Evolutionary conservation across 2,888 invertebrate species (phyloP).

Genomic region (Syrphus vitripennis): DNA sequence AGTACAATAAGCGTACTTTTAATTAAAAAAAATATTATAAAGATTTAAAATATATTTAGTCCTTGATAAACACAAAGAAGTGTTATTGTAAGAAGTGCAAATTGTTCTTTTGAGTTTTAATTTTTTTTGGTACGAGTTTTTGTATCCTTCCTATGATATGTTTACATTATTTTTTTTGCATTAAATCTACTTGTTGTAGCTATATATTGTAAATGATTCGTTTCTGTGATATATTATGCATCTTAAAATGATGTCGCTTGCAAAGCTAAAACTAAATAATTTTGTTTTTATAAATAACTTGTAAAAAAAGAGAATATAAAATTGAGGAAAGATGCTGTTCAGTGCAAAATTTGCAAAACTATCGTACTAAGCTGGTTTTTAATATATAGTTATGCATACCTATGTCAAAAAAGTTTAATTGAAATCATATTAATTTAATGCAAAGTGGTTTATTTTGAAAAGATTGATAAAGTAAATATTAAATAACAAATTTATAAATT

Average conservation of each 20-base stretch:
- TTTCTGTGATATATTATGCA: slow-evolving; percentile 66
- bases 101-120: slow-evolving; percentile 53
- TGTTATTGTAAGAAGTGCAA: slow-evolving; percentile 60
- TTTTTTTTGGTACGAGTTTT: slow-evolving; percentile 34
- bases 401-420: no score
- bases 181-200: slow-evolving; percentile 64
- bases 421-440: no score
- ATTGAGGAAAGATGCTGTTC: slow-evolving; percentile 1
- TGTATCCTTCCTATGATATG: slow-evolving; percentile 65
- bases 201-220: slow-evolving; percentile 67
- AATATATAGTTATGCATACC: no score
- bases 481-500: no score
- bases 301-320: neutral
- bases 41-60: slow-evolving; percentile 65
- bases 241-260: slow-evolving; percentile 70
- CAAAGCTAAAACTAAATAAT: slow-evolving; percentile 31
- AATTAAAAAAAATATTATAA: slow-evolving; percentile 48
- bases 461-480: no score
- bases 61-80: slow-evolving; percentile 46
- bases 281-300: slow-evolving; percentile 3
- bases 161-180: slow-evolving; percentile 61
- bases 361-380: no score
- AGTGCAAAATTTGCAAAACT: neutral
- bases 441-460: no score
- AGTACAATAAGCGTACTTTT: slow-evolving; percentile 68